These are phyloP conservation scores for Tokudaia tokunoshimensis DNA, from an alignment of 2,797 vertebrate species.

Conservation along the genomic window DNA sequence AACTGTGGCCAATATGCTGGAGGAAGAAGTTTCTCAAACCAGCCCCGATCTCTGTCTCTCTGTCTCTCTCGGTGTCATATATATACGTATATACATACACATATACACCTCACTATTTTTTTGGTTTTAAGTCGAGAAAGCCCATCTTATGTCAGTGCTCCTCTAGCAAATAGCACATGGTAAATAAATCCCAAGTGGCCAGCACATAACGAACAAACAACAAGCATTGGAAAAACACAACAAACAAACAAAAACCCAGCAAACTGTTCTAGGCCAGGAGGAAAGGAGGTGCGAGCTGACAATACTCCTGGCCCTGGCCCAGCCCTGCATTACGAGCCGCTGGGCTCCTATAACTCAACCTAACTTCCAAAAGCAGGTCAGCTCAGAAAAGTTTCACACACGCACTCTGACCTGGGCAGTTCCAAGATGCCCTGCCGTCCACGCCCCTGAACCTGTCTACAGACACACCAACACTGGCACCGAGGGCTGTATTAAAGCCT, in stretches of 20 bases:
- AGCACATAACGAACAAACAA: neutral
- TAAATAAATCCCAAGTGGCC: neutral
- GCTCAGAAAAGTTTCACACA: neutral
- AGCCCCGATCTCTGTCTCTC: neutral
- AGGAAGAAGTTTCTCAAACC: neutral
- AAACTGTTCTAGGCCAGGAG: neutral
- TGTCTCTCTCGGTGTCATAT: no score
- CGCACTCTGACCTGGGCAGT: neutral
- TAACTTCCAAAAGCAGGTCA: neutral
- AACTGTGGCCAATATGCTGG: neutral
- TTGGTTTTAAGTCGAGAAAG: neutral
- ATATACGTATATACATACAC: neutral
- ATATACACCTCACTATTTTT: neutral
- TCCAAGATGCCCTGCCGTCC: neutral
- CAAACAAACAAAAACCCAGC: neutral
- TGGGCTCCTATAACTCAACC: neutral
- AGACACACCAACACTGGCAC: neutral
- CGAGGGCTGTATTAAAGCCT: conserved; percentile 31
- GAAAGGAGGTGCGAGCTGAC: neutral
- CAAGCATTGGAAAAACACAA: neutral
- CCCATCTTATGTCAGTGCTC: neutral
- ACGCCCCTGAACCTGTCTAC: neutral
- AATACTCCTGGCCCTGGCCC: neutral
- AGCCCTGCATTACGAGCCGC: neutral
- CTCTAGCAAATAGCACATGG: neutral